phyloP scores from a whole-genome alignment of 2,888 invertebrate species.

The Crossocerus cetratus region DNA sequence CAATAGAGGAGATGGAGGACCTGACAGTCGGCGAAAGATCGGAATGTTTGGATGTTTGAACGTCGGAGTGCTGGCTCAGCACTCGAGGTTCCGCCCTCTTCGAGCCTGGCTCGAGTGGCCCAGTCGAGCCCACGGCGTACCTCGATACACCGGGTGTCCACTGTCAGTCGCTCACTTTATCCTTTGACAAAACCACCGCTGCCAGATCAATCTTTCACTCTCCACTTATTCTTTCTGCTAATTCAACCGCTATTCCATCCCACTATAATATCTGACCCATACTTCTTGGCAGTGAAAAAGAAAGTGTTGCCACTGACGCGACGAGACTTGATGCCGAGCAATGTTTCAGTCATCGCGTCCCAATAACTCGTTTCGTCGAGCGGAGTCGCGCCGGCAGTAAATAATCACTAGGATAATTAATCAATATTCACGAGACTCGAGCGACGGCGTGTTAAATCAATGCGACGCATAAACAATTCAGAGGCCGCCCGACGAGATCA shows the following conservation, averaged over 20 bases:
- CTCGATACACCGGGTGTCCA: conserved; percentile 52
- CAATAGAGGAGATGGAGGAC: conserved; percentile 46
- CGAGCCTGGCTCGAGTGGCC: conserved; percentile 32
- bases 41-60: conserved; percentile 76
- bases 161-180: conserved; percentile 13
- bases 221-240: not conserved
- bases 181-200: not conserved
- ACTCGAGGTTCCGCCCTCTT: conserved; percentile 62
- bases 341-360: conserved; percentile 29
- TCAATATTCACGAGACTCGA: not conserved
- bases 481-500: conserved; percentile 41
- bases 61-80: conserved; percentile 74
- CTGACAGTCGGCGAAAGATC: conserved; percentile 74
- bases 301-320: too few relatives aligned
- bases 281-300: too few relatives aligned
- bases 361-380: not conserved
- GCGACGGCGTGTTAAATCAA: conserved; percentile 23
- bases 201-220: not conserved
- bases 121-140: conserved; percentile 11
- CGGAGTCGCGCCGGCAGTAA: not conserved
- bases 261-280: too few relatives aligned
- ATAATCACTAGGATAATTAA: conserved; percentile 16
- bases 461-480: conserved; percentile 35
- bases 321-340: too few relatives aligned
- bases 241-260: not conserved